These are phyloP conservation scores for Drosophila pullipes DNA, from an alignment of 2,888 invertebrate species.

Conservation along the genomic window DNA sequence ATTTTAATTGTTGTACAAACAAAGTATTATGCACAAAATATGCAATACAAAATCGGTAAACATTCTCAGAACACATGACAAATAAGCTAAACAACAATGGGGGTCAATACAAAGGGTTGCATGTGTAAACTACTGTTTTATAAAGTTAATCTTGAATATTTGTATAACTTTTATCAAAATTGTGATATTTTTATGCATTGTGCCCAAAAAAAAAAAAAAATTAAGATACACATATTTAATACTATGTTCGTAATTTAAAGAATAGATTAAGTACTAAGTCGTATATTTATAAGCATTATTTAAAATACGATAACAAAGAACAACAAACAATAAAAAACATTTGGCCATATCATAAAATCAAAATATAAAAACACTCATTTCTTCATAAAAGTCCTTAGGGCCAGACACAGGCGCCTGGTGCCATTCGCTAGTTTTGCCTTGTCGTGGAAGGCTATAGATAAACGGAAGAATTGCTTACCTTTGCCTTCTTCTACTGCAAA, in stretches of 20 bases:
- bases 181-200: slow-evolving; percentile 78
- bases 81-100: slow-evolving; percentile 24
- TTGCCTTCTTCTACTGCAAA: slow-evolving; percentile 84
- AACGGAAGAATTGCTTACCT: slow-evolving; percentile 85
- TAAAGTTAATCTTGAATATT: slow-evolving; percentile 53
- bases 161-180: slow-evolving; percentile 68
- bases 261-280: slow-evolving; percentile 61
- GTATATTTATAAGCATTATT: slow-evolving; percentile 66
- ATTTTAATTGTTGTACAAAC: slow-evolving; percentile 59
- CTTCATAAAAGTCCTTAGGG: slow-evolving; percentile 76
- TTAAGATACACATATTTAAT: slow-evolving; percentile 44
- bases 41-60: slow-evolving; percentile 41
- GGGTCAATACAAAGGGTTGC: slow-evolving; percentile 10
- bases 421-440: slow-evolving; percentile 83
- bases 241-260: slow-evolving; percentile 54
- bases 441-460: slow-evolving; percentile 86
- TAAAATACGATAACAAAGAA: slow-evolving; percentile 59
- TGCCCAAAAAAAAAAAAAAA: slow-evolving; percentile 64
- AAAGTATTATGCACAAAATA: slow-evolving; percentile 72
- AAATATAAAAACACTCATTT: slow-evolving; percentile 10
- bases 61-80: slow-evolving; percentile 56
- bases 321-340: slow-evolving; percentile 57
- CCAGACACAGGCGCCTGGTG: slow-evolving; percentile 80
- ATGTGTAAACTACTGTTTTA: slow-evolving; percentile 44
- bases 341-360: slow-evolving; percentile 61